A percentile compares a stretch with the other conserved stretches of the same genome.
These are phyloP conservation scores for Chrysodeixis includens DNA, from an alignment of 2,888 invertebrate genomes.

Conservation along the genomic window DNA sequence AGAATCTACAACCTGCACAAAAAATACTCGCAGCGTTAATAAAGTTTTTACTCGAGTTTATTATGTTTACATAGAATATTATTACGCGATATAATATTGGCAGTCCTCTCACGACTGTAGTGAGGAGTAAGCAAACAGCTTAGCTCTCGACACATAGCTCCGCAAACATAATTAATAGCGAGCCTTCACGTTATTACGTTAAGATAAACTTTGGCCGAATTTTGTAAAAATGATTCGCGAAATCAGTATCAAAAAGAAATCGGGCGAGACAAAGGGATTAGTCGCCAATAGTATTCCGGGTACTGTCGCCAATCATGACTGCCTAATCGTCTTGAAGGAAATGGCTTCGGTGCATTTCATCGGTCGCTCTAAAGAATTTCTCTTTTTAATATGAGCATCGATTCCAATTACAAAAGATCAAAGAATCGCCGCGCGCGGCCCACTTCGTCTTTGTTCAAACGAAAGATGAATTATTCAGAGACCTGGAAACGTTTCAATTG, in stretches of 20 bases:
- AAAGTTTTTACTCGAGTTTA: conserved; percentile 39
- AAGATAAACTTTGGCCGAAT: conserved; percentile 32
- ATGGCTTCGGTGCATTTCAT: conserved; percentile 88
- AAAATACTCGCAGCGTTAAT: conserved; percentile 37
- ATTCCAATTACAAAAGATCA: conserved; percentile 90
- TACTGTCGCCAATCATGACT: conserved; percentile 74
- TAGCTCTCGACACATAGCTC: conserved; percentile 50
- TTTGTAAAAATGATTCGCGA: conserved; percentile 25
- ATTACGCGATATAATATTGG: conserved; percentile 41
- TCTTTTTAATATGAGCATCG: conserved; percentile 90
- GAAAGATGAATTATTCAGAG: conserved; percentile 90
- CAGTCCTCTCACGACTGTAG: conserved; percentile 36
- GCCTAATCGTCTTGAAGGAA: conserved; percentile 84
- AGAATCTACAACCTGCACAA: conserved; percentile 21
- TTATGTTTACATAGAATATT: conserved; percentile 45
- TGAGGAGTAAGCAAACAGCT: conserved; percentile 54
- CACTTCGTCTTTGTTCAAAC: conserved; percentile 89
- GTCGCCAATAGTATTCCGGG: conserved; percentile 34
- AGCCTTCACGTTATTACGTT: conserved; percentile 37
- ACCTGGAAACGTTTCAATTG: conserved; percentile 90
- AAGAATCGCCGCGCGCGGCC: conserved; percentile 89
- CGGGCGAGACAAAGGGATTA: conserved; percentile 53
- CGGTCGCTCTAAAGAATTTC: conserved; percentile 83
- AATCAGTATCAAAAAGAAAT: conserved; percentile 47
- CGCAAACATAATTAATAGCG: conserved; percentile 56